These are phyloP conservation scores for Hemibagrus wyckioides DNA, from an alignment of 2,113 vertebrate species.

Conservation along the genomic window DNA sequence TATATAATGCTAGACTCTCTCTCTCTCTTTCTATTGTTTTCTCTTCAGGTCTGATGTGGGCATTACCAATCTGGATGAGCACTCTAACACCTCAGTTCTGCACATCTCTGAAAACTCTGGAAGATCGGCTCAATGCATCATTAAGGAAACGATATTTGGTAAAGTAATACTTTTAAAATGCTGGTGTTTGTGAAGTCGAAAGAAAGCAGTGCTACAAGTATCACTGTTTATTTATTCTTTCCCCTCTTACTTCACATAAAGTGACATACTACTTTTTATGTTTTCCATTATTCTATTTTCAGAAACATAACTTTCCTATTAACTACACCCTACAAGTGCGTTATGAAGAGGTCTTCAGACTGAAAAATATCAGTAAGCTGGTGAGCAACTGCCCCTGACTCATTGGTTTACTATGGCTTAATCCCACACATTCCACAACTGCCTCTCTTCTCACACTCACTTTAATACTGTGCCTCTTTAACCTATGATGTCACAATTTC, in stretches of 20 bases:
- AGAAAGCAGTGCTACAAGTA: neutral
- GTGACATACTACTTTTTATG: neutral
- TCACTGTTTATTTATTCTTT: neutral
- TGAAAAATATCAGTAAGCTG: conserved; percentile 71
- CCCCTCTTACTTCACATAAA: neutral
- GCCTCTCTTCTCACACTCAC: neutral
- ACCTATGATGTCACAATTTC: neutral
- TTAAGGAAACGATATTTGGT: conserved; percentile 73
- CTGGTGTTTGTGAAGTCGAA: neutral
- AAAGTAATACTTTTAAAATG: conserved; percentile 48
- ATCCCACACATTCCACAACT: conserved; percentile 17
- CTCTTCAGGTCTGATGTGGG: conserved; percentile 63
- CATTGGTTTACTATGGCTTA: conserved; percentile 14
- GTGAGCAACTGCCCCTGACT: conserved; percentile 59
- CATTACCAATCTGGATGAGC: conserved; percentile 55
- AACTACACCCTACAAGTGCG: conserved; percentile 73
- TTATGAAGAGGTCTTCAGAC: conserved; percentile 70
- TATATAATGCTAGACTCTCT: neutral
- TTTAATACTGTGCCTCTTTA: neutral
- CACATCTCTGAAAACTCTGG: conserved; percentile 66
- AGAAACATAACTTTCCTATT: conserved; percentile 78
- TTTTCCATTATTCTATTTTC: conserved; percentile 22
- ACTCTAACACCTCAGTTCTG: conserved; percentile 59
- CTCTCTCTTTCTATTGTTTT: neutral
- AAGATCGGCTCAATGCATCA: conserved; percentile 61